A percentile compares a stretch with the other conserved stretches of the same genome.
Conservation (phyloP, 64 coral and sea anemone species). For the Cladopsammia gracilis region DNA sequence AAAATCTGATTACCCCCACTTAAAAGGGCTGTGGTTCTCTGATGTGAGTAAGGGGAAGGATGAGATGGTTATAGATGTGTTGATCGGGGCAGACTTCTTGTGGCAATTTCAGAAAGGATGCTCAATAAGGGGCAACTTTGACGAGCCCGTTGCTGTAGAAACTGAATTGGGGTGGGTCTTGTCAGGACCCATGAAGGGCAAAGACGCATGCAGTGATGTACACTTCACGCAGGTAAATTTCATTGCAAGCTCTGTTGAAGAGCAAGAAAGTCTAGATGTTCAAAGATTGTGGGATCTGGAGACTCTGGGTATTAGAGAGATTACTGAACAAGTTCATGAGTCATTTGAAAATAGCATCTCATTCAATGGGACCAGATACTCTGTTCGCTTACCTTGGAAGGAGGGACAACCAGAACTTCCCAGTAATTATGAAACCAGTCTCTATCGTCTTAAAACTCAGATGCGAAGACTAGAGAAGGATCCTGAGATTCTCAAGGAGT, state of each 20-base stretch:
- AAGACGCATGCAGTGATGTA: too few species aligned
- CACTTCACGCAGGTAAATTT: too few species aligned
- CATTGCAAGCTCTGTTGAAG: too few species aligned
- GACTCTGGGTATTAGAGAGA: slow-evolving; percentile 7
- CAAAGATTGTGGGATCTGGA: slow-evolving; percentile 41
- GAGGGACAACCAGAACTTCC: not conserved
- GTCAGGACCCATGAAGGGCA: too few species aligned
- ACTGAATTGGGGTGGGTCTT: slow-evolving; percentile 56
- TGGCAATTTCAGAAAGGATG: slow-evolving; percentile 11
- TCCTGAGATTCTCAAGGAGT: slow-evolving; percentile 12
- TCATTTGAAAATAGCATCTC: not conserved
- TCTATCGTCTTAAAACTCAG: slow-evolving; percentile 3
- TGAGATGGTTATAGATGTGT: slow-evolving; percentile 13
- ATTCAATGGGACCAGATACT: slow-evolving; percentile 36
- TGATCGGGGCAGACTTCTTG: slow-evolving; percentile 49
- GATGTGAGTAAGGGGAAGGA: slow-evolving; percentile 7
- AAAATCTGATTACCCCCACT: slow-evolving; percentile 16
- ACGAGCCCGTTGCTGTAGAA: slow-evolving; percentile 47
- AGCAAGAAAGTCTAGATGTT: too few species aligned
- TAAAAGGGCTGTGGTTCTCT: slow-evolving; percentile 18
- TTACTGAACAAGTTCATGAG: slow-evolving; percentile 9
- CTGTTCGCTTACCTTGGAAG: slow-evolving; percentile 42
- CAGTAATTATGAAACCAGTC: slow-evolving; percentile 28
- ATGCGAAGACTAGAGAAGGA: slow-evolving; percentile 1
- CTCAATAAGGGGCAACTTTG: not conserved